Percentiles rank a stretch among this genome's conserved stretches.
These are phyloP conservation scores for Rhabdornis inornatus DNA, from an alignment of 2,113 vertebrate genomes.

Conservation along the genomic window DNA sequence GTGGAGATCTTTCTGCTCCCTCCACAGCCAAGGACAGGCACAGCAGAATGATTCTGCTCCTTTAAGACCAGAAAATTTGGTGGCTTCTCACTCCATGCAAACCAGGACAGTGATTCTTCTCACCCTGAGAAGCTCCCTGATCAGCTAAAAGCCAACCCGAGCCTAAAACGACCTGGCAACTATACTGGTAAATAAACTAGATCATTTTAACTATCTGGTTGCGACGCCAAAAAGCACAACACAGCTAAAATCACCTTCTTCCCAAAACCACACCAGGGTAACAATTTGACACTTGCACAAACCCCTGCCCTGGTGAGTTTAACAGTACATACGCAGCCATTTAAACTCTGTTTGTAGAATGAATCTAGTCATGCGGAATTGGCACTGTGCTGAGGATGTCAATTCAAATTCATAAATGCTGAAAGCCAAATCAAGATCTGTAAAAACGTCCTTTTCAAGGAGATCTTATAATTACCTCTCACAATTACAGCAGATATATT, in stretches of 20 bases:
- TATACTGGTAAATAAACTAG: not conserved
- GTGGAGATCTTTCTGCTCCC: not conserved
- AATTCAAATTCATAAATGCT: constrained; percentile 64
- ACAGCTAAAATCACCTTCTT: not conserved
- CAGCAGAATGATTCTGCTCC: not conserved
- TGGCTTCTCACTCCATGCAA: not conserved
- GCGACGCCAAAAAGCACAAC: not conserved
- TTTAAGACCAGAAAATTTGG: not conserved
- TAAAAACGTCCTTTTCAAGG: constrained; percentile 57
- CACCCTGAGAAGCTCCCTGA: not conserved
- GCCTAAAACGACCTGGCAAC: not conserved
- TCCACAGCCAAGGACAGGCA: not conserved
- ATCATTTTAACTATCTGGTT: not conserved
- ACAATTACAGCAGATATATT: constrained; percentile 29
- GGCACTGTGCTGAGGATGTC: constrained; percentile 44
- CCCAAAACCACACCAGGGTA: not conserved
- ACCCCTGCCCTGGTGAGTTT: not conserved
- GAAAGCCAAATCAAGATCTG: constrained; percentile 54
- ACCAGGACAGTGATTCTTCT: not conserved
- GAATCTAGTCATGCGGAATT: constrained; percentile 44
- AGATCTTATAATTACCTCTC: constrained; percentile 46
- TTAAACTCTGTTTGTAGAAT: constrained; percentile 19
- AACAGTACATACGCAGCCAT: not conserved
- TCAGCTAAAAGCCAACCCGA: not conserved
- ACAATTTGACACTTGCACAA: not conserved